Conservation (phyloP, 2,888 invertebrate genomes). For the Keiferia lycopersicella region DNA sequence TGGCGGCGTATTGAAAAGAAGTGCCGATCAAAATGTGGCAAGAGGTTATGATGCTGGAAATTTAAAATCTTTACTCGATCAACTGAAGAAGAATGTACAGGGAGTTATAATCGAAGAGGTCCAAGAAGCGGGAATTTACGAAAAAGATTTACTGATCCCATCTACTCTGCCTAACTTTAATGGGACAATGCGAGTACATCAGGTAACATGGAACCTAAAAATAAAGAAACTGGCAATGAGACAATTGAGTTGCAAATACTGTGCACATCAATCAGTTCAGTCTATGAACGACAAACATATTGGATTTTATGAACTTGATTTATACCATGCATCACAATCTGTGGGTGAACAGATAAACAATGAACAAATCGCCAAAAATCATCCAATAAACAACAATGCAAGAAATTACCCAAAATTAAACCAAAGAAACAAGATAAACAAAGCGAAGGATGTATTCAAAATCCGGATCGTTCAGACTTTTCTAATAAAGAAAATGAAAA, state of each 20-base stretch:
- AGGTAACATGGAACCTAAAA: neutral
- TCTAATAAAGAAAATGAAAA: too few species aligned
- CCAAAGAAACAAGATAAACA: too few species aligned
- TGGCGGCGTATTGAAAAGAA: conserved; percentile 34
- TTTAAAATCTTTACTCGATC: neutral
- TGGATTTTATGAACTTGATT: neutral
- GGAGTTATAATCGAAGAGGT: neutral
- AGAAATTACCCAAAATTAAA: too few species aligned
- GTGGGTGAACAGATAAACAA: too few species aligned
- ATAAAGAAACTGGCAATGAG: conserved; percentile 8
- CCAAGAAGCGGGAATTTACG: neutral
- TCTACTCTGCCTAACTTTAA: neutral
- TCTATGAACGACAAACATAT: conserved; percentile 9
- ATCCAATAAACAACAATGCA: too few species aligned
- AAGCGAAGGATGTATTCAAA: too few species aligned
- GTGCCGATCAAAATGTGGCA: conserved; percentile 30
- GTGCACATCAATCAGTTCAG: neutral
- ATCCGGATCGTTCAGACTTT: too few species aligned
- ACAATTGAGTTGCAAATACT: conserved; percentile 17
- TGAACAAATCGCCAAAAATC: too few species aligned
- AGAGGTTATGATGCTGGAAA: conserved; percentile 27
- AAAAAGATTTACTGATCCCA: conserved; percentile 28
- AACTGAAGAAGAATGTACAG: neutral
- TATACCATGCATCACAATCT: neutral
- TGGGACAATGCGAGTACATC: conserved; percentile 7